Percentiles rank a stretch among this genome's conserved stretches.
These are phyloP conservation scores for Cantharis nigra DNA, from an alignment of 2,888 invertebrate genomes.

Conservation along the genomic window DNA sequence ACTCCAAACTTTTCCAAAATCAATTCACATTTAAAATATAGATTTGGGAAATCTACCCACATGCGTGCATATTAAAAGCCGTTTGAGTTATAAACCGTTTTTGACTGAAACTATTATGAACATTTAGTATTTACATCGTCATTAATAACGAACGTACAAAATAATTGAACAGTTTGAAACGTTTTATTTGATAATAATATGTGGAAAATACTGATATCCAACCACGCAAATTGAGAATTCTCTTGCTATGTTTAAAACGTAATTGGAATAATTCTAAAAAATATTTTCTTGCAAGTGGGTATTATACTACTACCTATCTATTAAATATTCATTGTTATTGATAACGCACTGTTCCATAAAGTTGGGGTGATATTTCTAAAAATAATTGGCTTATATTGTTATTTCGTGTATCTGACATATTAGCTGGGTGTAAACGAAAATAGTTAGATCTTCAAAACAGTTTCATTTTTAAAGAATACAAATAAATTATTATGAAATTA, in stretches of 20 bases:
- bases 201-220: background rate
- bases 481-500: too few relatives aligned
- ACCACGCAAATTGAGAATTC: background rate
- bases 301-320: background rate
- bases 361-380: background rate
- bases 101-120: background rate
- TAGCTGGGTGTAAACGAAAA: background rate
- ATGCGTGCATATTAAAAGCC: constrained; percentile 2
- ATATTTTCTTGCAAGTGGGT: background rate
- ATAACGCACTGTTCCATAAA: background rate
- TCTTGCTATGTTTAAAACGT: background rate
- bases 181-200: background rate
- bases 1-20: background rate
- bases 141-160: background rate
- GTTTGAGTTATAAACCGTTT: constrained; percentile 1
- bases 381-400: background rate
- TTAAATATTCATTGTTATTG: background rate
- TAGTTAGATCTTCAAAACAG: background rate
- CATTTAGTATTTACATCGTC: background rate
- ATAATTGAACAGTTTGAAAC: background rate
- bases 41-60: background rate
- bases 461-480: background rate
- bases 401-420: background rate
- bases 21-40: constrained; percentile 3
- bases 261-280: background rate